These are phyloP conservation scores for Drosophila algonquin DNA, from an alignment of 2,888 invertebrate species.

Conservation along the genomic window DNA sequence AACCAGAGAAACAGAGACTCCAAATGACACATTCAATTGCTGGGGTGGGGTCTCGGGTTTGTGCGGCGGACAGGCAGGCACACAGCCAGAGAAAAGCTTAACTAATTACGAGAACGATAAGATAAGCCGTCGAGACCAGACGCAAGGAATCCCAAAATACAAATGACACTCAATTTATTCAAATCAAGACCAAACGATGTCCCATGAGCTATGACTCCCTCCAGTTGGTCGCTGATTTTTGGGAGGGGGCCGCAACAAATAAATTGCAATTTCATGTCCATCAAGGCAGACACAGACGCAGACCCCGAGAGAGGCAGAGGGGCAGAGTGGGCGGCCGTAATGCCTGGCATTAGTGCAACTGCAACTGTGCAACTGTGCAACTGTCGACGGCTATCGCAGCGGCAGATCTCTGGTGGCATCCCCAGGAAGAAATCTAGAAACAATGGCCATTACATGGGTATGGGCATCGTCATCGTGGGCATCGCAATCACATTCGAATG, in stretches of 20 bases:
- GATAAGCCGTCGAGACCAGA: conserved; percentile 68
- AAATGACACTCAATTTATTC: conserved; percentile 80
- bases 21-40: conserved; percentile 70
- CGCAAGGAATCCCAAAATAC: conserved; percentile 68
- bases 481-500: conserved; percentile 37
- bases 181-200: conserved; percentile 71
- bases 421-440: conserved; percentile 37
- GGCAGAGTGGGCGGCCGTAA: background rate
- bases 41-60: background rate
- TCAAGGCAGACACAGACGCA: conserved; percentile 45
- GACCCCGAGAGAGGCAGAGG: too few species aligned
- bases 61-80: too few species aligned
- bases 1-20: conserved; percentile 10
- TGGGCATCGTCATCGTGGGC: conserved; percentile 40
- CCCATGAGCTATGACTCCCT: conserved; percentile 33
- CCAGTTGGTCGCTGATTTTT: conserved; percentile 60
- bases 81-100: conserved; percentile 52
- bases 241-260: conserved; percentile 49
- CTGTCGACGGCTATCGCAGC: conserved; percentile 50
- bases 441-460: conserved; percentile 36
- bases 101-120: conserved; percentile 77
- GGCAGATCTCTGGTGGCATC: conserved; percentile 54
- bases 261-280: conserved; percentile 79
- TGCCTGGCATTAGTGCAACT: conserved; percentile 12
- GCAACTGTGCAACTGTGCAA: conserved; percentile 3